phyloP scores from a whole-genome alignment of 2,797 vertebrate genomes.

The Microctenopoma lineatum region DNA sequence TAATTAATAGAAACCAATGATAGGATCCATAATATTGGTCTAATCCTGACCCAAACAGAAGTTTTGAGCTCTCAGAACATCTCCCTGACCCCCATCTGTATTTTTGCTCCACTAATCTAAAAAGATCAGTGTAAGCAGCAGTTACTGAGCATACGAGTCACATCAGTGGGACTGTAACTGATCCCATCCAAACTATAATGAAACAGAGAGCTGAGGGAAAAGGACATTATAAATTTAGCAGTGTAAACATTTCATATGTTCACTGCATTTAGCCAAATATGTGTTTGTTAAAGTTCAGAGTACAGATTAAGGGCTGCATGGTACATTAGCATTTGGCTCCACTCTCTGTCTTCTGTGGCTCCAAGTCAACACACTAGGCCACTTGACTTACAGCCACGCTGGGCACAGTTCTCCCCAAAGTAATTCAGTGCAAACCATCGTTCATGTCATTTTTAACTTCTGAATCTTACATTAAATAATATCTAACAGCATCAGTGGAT shows the following conservation, averaged over 20 bases:
- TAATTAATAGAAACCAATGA: too few relatives aligned
- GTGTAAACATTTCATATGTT: slow-evolving; percentile 17
- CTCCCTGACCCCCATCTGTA: too few relatives aligned
- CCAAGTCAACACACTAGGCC: too few relatives aligned
- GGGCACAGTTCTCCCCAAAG: too few relatives aligned
- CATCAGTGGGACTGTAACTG: background rate
- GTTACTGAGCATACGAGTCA: background rate
- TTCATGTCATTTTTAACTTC: too few relatives aligned
- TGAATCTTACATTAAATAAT: background rate
- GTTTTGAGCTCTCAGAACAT: too few relatives aligned
- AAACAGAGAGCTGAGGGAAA: background rate
- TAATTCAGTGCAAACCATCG: too few relatives aligned
- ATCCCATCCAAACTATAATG: background rate
- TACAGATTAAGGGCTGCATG: slow-evolving; percentile 22
- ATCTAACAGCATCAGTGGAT: background rate
- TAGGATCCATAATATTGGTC: too few relatives aligned
- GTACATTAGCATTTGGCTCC: slow-evolving; percentile 3
- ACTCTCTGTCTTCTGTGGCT: background rate
- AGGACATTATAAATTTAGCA: slow-evolving; percentile 21
- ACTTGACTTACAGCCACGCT: too few relatives aligned
- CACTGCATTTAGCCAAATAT: background rate
- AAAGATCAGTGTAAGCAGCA: background rate
- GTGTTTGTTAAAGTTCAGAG: background rate
- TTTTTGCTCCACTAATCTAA: too few relatives aligned
- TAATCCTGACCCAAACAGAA: too few relatives aligned